Percentiles rank a stretch among this genome's conserved stretches.
phyloP scores from a whole-genome alignment of 2,888 invertebrate genomes.

The Aleiodes alternator region DNA sequence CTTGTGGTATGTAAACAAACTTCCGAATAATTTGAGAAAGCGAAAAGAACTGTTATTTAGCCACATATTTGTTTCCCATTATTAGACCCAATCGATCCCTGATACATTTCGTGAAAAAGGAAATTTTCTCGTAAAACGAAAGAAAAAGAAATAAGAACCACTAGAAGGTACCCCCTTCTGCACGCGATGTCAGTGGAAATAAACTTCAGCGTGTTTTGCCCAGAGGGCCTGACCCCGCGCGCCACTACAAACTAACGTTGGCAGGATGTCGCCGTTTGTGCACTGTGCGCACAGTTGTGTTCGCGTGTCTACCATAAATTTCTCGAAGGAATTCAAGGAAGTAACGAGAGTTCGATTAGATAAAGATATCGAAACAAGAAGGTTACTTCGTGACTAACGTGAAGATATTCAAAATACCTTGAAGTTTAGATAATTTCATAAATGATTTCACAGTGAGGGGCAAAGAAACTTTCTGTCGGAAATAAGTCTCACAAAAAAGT shows the following conservation, averaged over 20 bases:
- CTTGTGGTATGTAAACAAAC: slow-evolving; percentile 21
- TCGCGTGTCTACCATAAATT: slow-evolving; percentile 43
- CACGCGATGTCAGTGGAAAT: slow-evolving; percentile 47
- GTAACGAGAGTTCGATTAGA: slow-evolving; percentile 35
- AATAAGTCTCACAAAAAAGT: too few relatives aligned
- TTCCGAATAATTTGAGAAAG: slow-evolving; percentile 8
- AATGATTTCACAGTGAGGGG: background rate
- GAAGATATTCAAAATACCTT: slow-evolving; percentile 1
- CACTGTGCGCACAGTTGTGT: slow-evolving; percentile 25
- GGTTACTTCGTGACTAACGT: slow-evolving; percentile 6
- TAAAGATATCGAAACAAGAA: slow-evolving; percentile 32
- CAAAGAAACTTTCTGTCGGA: too few relatives aligned
- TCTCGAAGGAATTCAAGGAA: slow-evolving; percentile 30
- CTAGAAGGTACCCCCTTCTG: slow-evolving; percentile 22
- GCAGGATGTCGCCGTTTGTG: slow-evolving; percentile 62
- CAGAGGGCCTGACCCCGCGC: slow-evolving; percentile 24
- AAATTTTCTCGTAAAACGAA: slow-evolving; percentile 1
- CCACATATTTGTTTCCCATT: slow-evolving; percentile 33
- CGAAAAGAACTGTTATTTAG: slow-evolving; percentile 22
- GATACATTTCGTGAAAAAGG: slow-evolving; percentile 23
- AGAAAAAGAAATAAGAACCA: slow-evolving; percentile 12
- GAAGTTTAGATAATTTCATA: background rate
- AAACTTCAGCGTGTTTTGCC: slow-evolving; percentile 40
- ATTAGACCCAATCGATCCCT: slow-evolving; percentile 33
- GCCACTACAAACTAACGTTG: slow-evolving; percentile 16